These are phyloP conservation scores for Craseonycteris thonglongyai DNA, from an alignment of 2,113 vertebrate species.

Conservation along the genomic window DNA sequence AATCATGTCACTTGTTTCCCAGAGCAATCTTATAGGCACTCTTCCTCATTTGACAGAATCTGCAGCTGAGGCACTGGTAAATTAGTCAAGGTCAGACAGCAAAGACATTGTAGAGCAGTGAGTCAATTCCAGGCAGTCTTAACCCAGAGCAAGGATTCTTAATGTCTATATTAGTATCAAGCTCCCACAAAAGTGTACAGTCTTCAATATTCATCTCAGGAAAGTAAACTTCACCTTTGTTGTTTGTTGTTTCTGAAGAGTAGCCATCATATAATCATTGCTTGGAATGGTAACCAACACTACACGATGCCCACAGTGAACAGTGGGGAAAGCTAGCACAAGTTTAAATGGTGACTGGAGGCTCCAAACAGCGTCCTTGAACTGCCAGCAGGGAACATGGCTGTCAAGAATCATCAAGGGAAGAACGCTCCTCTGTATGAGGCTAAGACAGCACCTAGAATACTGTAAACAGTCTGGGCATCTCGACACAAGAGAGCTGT, in stretches of 20 bases:
- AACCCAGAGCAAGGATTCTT: background rate
- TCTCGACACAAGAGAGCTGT: constrained; percentile 73
- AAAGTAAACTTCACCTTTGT: background rate
- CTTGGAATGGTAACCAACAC: background rate
- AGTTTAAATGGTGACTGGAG: background rate
- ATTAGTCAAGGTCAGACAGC: background rate
- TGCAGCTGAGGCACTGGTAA: background rate
- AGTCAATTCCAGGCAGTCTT: background rate
- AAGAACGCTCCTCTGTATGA: constrained; percentile 43
- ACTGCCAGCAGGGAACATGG: background rate
- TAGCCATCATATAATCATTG: background rate
- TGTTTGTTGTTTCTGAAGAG: background rate
- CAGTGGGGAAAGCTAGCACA: background rate
- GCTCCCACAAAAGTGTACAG: background rate
- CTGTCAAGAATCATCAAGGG: constrained; percentile 53
- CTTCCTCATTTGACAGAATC: background rate
- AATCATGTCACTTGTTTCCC: background rate
- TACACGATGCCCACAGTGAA: background rate
- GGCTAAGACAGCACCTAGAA: constrained; percentile 70
- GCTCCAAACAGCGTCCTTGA: background rate
- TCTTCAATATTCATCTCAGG: background rate
- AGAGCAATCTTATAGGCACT: background rate
- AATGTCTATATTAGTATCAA: background rate
- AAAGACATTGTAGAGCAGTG: background rate
- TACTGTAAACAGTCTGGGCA: constrained; percentile 73